Base-by-base conservation (phyloP, 2,888 invertebrate species). In the Ophraella communa region DNA sequence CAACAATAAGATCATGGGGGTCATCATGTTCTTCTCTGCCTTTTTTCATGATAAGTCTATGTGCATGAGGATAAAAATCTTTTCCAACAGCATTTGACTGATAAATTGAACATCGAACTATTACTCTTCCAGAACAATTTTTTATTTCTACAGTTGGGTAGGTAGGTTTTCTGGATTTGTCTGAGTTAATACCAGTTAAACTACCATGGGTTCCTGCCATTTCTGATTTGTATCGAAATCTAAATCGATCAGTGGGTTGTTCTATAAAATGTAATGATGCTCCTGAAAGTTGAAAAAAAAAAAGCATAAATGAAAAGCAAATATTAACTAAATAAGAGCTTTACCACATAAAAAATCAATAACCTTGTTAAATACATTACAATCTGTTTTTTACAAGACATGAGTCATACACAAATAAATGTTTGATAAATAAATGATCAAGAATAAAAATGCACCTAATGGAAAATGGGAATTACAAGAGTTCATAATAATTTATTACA, bases 161-260 rank as follows among this genome's bases (percentile, higher is more conserved):
- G 2, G 88, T 88, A 80, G 89, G 91, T 57, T 84, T 85, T 61
- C 89, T 86, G 18, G 83, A 86, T 11, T 84, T 83, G 23, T 85
- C 85, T 2, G 84, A 84, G n/a, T 84, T 86, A 61, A 85, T 85
- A 0, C 92, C 93, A 14, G 88, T 85, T 4, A 94, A 82, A 70
- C 91, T 90, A 0, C 94, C 94, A 81, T 94, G 93, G 0, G 93
- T 93, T 0, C 93, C 94, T 60, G 90, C 87, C 94, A 94, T 94
- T 85, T 94, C 94, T 35, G 93, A 93, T 78, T 89, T 91, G 77
- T 94, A 94, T 1, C 94, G 86, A 78, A 94, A 94, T 57, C 94
- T 84, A 78, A 94, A 94, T 80, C 91, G 90, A 47, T 91, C 89
- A 20, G 89, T 87, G 0, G 94, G 94, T 73, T 94, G 89, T 70